phyloP scores from a whole-genome alignment of 2,797 vertebrate species.

The Prionace glauca region DNA sequence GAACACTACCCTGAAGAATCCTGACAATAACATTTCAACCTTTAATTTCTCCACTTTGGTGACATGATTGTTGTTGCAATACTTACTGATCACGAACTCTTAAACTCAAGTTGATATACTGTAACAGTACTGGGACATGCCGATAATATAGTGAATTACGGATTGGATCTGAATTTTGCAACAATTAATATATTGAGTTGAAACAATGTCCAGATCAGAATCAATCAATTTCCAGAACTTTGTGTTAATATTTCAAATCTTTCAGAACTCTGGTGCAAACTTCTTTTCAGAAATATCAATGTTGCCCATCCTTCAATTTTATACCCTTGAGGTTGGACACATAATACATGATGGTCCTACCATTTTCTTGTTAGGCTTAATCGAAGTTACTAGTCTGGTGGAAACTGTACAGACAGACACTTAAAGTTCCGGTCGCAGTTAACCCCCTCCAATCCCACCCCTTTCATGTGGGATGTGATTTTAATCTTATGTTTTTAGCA shows the following conservation, averaged over 20 bases:
- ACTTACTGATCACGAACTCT: not conserved
- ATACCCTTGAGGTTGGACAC: too few species aligned
- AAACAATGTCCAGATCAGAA: not conserved
- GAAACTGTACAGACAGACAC: too few species aligned
- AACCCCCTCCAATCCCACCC: too few species aligned
- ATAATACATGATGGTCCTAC: too few species aligned
- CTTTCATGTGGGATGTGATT: too few species aligned
- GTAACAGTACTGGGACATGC: not conserved
- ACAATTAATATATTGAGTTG: not conserved
- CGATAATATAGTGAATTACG: not conserved
- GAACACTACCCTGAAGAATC: too few species aligned
- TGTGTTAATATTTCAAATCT: not conserved
- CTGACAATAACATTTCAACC: not conserved
- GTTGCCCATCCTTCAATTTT: too few species aligned
- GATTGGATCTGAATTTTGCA: not conserved
- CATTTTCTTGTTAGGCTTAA: too few species aligned
- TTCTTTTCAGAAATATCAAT: not conserved
- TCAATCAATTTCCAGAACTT: not conserved
- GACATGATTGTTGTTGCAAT: not conserved
- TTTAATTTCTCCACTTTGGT: not conserved
- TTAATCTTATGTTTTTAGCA: too few species aligned
- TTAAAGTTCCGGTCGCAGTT: too few species aligned
- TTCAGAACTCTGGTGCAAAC: not conserved
- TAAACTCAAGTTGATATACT: not conserved
- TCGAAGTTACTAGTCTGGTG: too few species aligned